phyloP scores from a whole-genome alignment of 2,888 invertebrate genomes.

The Pandemis cinnamomeana region DNA sequence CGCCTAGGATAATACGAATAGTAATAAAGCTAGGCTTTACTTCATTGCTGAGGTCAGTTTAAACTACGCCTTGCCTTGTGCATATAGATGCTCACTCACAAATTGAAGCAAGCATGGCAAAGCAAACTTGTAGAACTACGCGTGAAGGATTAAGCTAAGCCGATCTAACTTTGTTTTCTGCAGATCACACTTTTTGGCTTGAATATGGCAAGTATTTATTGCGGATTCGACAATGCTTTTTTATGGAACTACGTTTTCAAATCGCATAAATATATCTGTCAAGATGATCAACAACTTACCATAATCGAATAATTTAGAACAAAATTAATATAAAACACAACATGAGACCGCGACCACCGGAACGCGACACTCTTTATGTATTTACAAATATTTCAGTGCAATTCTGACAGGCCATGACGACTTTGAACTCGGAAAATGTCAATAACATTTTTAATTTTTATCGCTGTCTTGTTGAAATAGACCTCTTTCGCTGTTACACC shows the following conservation, averaged over 20 bases:
- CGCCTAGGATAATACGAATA: no score
- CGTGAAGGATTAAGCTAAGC: no score
- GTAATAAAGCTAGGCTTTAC: no score
- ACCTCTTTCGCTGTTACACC: neutral
- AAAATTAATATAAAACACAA: slow-evolving; percentile 66
- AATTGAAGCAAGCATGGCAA: no score
- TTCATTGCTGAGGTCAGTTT: no score
- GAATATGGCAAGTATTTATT: neutral
- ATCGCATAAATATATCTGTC: neutral
- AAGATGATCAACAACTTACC: slow-evolving; percentile 57
- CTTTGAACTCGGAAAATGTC: slow-evolving; percentile 64
- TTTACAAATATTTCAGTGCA: slow-evolving; percentile 74
- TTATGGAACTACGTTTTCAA: neutral
- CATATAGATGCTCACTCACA: no score
- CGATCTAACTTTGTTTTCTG: no score
- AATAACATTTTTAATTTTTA: slow-evolving; percentile 34
- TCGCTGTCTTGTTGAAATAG: neutral
- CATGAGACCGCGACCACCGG: slow-evolving; percentile 59
- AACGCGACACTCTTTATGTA: slow-evolving; percentile 58
- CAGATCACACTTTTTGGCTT: no score
- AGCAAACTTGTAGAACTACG: no score
- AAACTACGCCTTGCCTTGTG: no score
- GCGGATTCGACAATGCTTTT: neutral
- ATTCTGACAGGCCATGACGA: slow-evolving; percentile 78
- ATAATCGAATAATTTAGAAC: slow-evolving; percentile 71